Evolutionary conservation across 2,888 invertebrate species (phyloP).

Genomic region (Melolontha melolontha): DNA sequence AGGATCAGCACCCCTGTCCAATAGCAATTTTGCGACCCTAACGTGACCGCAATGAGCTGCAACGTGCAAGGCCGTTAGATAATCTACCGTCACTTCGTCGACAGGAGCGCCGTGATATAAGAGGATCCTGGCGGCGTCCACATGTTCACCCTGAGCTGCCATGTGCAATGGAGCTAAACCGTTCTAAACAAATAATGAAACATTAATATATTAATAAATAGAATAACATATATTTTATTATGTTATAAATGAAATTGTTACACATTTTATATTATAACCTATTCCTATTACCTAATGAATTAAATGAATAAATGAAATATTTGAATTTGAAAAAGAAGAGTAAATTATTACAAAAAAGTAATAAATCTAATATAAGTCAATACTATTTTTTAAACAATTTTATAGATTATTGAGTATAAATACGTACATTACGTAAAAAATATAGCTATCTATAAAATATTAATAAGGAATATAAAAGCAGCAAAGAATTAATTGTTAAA

Average conservation of each 20-base stretch:
- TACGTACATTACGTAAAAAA: no score
- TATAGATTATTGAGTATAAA: no score
- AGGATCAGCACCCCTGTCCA: conserved; percentile 96
- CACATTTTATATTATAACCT: no score
- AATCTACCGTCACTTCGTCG: conserved; percentile 98
- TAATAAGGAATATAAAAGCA: no score
- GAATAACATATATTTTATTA: neutral
- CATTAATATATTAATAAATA: neutral
- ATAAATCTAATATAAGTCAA: no score
- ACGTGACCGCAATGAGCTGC: conserved; percentile 96
- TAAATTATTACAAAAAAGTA: no score
- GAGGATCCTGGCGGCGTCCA: conserved; percentile 93
- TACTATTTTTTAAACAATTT: no score
- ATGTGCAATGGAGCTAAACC: conserved; percentile 97
- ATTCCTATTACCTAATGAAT: no score
- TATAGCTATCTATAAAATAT: no score
- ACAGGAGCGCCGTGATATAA: conserved; percentile 96
- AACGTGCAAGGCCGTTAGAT: conserved; percentile 95
- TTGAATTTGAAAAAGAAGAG: no score
- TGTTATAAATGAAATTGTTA: neutral
- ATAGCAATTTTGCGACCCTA: conserved; percentile 89
- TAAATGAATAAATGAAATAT: no score
- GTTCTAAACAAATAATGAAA: conserved; percentile 69
- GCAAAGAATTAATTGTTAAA: no score
- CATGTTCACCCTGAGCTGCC: conserved; percentile 99